Evolutionary conservation across 2,888 invertebrate species (phyloP).

Genomic region (Troides oblongomaculatus): DNA sequence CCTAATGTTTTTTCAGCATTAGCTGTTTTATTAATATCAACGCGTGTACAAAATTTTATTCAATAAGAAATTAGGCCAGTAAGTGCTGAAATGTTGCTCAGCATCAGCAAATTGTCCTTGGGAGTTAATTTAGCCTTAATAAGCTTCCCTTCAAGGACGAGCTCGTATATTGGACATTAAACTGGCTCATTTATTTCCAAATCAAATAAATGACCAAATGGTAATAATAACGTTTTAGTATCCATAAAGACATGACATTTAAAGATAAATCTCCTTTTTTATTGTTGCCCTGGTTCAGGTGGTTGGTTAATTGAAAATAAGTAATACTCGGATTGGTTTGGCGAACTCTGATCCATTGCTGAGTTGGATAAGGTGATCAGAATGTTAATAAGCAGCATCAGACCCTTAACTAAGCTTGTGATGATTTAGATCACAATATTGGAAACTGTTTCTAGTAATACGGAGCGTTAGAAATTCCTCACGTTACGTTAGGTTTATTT

Average conservation of each 20-base stretch:
- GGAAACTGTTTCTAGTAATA: too few relatives aligned
- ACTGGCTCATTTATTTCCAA: slow-evolving; percentile 16
- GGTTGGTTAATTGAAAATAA: too few relatives aligned
- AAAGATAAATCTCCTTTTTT: background rate
- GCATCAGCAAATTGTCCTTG: slow-evolving; percentile 26
- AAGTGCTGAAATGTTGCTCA: slow-evolving; percentile 29
- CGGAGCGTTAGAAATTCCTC: too few relatives aligned
- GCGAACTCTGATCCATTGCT: too few relatives aligned
- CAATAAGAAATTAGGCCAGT: slow-evolving; percentile 20
- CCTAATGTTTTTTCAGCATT: too few relatives aligned
- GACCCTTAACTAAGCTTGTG: too few relatives aligned
- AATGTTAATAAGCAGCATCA: too few relatives aligned
- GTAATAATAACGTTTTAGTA: background rate
- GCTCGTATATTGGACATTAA: slow-evolving; percentile 17
- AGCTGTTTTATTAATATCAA: background rate
- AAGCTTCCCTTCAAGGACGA: slow-evolving; percentile 22
- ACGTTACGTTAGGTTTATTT: slow-evolving; percentile 16
- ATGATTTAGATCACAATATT: too few relatives aligned
- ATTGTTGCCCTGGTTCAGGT: background rate
- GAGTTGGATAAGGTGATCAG: too few relatives aligned
- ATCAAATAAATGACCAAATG: slow-evolving; percentile 6
- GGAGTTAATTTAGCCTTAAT: slow-evolving; percentile 22
- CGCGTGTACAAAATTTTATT: slow-evolving; percentile 13
- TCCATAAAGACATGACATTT: background rate
- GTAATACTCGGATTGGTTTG: too few relatives aligned